Evolutionary conservation across 2,888 invertebrate genomes (phyloP), one percentile per base, ranked within the genome.

Genomic region (Dryocosmus kuriphilus): DNA sequence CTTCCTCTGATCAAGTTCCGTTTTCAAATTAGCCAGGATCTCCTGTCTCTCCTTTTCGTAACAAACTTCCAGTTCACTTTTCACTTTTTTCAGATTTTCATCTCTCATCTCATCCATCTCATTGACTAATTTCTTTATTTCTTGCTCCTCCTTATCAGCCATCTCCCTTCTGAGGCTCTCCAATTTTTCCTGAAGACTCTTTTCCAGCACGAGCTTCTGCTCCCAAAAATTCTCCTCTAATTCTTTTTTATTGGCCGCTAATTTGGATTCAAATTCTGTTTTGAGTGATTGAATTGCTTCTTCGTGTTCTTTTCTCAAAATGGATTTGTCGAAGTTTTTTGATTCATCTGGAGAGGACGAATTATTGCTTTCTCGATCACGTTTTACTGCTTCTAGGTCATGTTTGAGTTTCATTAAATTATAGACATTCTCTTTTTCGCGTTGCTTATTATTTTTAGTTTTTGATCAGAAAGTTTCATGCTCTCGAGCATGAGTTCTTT

Each of bases 261-360:
- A 83, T 84, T 92, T 92, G 79, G 92, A 92, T 80, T 94, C 93
- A 85, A 94, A 92, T 75, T 94, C 94, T 81, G 93, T 93, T 84
- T 93, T 93, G 73, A 94, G 90, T 82, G 91, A 87, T 84, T 94
- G 92, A 82, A 94, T 90, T 88, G 93, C 94, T 77, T 92, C 93
- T 86, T 93, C 93, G 19, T 92, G 90, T 61, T 91, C 89, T 27
- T 85, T 86, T 78, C 88, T 87, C 77, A 88, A 76, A 65, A 79
- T 79, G 4, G 63, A 85, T 57, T 90, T 92, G 3, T 24, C 1
- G 8, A 88, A 85, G 30, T 90, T 89, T 2, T 92, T 57, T 93
- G 91, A 84, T 93, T 93, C 93, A 93, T 38, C 92, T n/a, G 30
- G 14, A n/a, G 71, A 46, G n/a, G 71, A 71, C 9, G 51, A 30